Conservation (phyloP, 2,888 invertebrate species). For the Scaptomyza tumidula region DNA sequence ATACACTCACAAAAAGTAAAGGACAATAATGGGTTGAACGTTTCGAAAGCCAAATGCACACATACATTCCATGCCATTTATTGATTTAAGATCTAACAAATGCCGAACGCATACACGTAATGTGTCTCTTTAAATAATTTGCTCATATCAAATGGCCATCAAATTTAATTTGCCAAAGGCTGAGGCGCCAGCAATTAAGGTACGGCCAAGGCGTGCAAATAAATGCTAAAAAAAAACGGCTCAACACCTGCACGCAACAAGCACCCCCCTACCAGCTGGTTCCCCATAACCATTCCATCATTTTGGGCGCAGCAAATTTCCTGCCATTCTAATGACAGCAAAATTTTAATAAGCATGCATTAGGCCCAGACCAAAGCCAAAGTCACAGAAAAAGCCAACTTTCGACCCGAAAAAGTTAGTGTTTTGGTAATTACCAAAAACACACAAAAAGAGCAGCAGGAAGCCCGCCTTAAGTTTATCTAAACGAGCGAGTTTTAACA, state of each 20-base stretch:
- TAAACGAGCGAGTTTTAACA: constrained; percentile 41
- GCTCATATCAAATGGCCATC: constrained; percentile 61
- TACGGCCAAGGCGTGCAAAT: constrained; percentile 41
- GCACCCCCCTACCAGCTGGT: background rate
- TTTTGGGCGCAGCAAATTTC: constrained; percentile 45
- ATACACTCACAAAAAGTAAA: background rate
- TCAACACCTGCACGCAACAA: constrained; percentile 65
- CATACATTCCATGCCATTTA: constrained; percentile 20
- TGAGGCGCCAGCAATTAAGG: constrained; percentile 6
- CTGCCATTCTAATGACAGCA: constrained; percentile 63
- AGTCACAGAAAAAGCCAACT: constrained; percentile 26
- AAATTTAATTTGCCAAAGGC: constrained; percentile 63
- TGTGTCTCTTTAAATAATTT: constrained; percentile 60
- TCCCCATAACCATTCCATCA: background rate
- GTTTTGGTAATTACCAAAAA: constrained; percentile 54
- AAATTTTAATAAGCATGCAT: constrained; percentile 74
- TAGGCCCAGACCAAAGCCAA: constrained; percentile 29
- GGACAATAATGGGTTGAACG: constrained; percentile 2
- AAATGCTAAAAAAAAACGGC: constrained; percentile 35
- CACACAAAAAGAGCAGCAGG: constrained; percentile 27
- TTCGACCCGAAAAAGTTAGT: constrained; percentile 42
- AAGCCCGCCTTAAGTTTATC: constrained; percentile 63
- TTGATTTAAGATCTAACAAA: constrained; percentile 44
- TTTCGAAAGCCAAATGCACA: background rate
- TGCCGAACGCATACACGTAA: constrained; percentile 24